Base-by-base conservation (phyloP, 2,888 invertebrate genomes). In the Cephus pygmeus region DNA sequence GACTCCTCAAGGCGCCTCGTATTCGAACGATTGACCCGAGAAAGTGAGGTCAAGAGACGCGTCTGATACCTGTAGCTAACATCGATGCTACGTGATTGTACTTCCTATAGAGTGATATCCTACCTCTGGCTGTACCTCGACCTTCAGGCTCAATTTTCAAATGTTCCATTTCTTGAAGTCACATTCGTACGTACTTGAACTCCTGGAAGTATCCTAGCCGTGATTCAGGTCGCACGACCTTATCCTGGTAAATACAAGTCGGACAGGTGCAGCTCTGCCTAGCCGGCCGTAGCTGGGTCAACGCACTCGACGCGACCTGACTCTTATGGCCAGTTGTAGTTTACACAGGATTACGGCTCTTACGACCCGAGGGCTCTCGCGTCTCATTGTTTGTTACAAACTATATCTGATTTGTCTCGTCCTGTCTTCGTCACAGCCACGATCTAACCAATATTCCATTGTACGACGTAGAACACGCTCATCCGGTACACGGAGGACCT, bases 211-310 rank as follows among this genome's bases (percentile, higher is more conserved):
- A 56, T 56, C 23, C 23, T 56, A 71, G 12, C 2, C 4, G 31
- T 23, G 84, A 88, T 87, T 88, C 84, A 85, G 88, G 84, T 87
- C 87, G 84, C 84, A 80, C 85, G 87, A 87, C 85, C 87, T 79
- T 79, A 84, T 85, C 86, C 83, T 83, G 86, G 83, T 79, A 79
- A 80, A 77, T 82, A 78, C 79, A 56, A 78, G 80, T 79, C 77
- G 82, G 83, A 85, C 89, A 89, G 88, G 89, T 90, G 88, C 88
- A 89, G 86, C 84, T 85, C 82, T 76, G 79, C 80, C 83, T 86
- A 84, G 85, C 87, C 87, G 88, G 89, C 88, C 89, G 88, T 88
- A 89, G 89, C 87, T 87, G 84, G 89, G 89, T 90, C 89, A 89
- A 89, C 87, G 89, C 87, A 89, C 89, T 86, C 88, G 83, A 81